A percentile compares a stretch with the other conserved stretches of the same genome.
Evolutionary conservation across 2,797 vertebrate species (phyloP).

Genomic region (Tachyglossus aculeatus): DNA sequence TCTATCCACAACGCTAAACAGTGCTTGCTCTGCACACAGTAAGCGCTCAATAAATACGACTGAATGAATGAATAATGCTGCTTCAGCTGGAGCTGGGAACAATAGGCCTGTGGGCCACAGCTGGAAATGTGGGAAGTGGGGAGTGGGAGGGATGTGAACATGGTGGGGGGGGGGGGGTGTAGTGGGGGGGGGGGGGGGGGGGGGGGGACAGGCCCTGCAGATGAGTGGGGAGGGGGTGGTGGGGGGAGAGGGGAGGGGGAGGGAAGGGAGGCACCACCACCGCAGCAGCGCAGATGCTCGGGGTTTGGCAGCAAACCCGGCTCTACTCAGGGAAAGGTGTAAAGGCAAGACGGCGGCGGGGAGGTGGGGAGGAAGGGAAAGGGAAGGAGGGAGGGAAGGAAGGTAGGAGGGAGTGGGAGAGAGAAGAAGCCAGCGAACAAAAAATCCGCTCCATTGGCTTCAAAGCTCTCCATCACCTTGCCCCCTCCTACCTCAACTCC

Average conservation of each 20-base stretch:
- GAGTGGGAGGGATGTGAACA: background rate
- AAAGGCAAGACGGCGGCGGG: constrained; percentile 26
- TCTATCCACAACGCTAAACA: no score
- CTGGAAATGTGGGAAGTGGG: constrained; percentile 46
- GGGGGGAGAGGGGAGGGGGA: background rate
- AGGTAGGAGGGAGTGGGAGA: constrained; percentile 46
- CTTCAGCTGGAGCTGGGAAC: no score
- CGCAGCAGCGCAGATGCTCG: background rate
- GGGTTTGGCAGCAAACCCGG: no score
- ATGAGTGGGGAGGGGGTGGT: background rate
- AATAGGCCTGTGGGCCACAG: no score
- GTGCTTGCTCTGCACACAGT: no score
- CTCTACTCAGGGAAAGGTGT: constrained; percentile 45
- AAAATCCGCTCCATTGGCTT: no score
- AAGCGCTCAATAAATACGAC: no score
- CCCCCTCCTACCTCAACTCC: background rate
- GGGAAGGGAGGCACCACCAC: background rate
- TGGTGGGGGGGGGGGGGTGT: background rate
- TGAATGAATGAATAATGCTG: no score
- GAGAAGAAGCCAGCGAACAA: constrained; percentile 54
- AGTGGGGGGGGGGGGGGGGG: background rate
- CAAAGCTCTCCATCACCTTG: background rate
- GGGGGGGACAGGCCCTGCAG: background rate
- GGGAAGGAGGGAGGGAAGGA: constrained; percentile 45
- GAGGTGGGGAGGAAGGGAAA: constrained; percentile 65